Evolutionary conservation across 92 coral and sea anemone species (phyloP), one percentile per base, ranked within the genome.

Genomic region (Muricea muricata): DNA sequence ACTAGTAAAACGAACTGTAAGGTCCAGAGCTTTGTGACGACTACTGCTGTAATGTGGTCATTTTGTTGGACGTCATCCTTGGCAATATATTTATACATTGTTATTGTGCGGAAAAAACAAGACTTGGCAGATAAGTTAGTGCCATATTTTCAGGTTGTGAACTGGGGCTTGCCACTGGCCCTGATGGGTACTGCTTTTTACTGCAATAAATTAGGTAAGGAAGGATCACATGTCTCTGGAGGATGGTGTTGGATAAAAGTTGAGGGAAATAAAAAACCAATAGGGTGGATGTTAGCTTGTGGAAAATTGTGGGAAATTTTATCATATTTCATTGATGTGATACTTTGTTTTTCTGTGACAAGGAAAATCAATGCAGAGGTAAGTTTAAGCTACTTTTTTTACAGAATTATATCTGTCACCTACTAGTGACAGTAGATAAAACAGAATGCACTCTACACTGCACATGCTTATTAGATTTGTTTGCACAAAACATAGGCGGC

Each of bases 171-270:
- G 15, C 97, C 98, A 4, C 11, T 77, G 0, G 30, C 81, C 5
- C 78, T 93, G 30, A 88, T 84, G 3, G 30, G 70, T 13, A 23
- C 85, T 7, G 97, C 90, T 1, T 87, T 52, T 20, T 15, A 68
- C 0, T 54, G 40, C 1, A 25, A 55, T 24, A 89, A 83, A 41
- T 75, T 95, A 7, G 98, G 98, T 0, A 56, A 84, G 31, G 87
- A 86, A 65, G 86, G 81, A 0, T 83, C 89, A 26, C 28, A 54
- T 0, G 93, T 78, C 2, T 85, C 97, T 15, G 91, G 94, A 12
- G 98, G 98, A 9, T 95, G 98, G 98, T 95, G 98, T 21, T 95
- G 98, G 98, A 87, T 95, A 4, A 84, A n/a, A n/a, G n/a, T n/a
- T n/a, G n/a, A n/a, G n/a, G 46, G 87, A 75, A 13, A n/a, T 9